These are phyloP conservation scores for Phyllostomus hastatus DNA, from an alignment of 2,113 vertebrate genomes.

Conservation along the genomic window DNA sequence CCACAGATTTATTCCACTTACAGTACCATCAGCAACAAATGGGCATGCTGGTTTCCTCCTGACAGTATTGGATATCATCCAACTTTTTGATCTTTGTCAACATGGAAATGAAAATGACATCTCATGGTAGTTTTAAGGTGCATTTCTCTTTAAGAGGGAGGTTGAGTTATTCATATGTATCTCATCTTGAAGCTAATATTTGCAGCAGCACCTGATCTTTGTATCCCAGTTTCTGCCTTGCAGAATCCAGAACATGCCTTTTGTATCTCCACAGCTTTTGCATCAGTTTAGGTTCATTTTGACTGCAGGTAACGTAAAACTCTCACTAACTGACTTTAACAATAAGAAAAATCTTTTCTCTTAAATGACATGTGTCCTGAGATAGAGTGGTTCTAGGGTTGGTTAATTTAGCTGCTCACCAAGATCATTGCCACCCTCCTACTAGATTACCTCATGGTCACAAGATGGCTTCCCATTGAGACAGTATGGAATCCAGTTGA, in stretches of 20 bases:
- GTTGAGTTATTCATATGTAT: not conserved
- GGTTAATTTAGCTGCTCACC: not conserved
- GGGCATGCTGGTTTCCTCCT: not conserved
- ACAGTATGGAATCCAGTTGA: not conserved
- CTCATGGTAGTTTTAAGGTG: not conserved
- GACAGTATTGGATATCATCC: not conserved
- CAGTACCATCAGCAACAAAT: not conserved
- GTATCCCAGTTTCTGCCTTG: not conserved
- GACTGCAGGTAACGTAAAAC: not conserved
- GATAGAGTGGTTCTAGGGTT: not conserved
- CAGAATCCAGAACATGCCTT: not conserved
- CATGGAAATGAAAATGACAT: not conserved
- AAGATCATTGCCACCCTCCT: not conserved
- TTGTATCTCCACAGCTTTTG: not conserved
- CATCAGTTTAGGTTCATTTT: constrained; percentile 23
- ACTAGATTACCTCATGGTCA: not conserved
- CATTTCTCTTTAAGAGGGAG: constrained; percentile 24
- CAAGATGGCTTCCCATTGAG: not conserved
- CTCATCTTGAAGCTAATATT: constrained; percentile 3
- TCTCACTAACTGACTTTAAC: not conserved
- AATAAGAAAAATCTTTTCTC: not conserved
- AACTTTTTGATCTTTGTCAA: not conserved
- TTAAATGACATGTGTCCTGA: not conserved
- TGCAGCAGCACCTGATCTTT: not conserved
- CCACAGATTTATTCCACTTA: not conserved